Percentiles rank a stretch among this genome's conserved stretches.
These are phyloP conservation scores for Leptopilina myrica DNA, from an alignment of 2,888 invertebrate species.

Conservation along the genomic window DNA sequence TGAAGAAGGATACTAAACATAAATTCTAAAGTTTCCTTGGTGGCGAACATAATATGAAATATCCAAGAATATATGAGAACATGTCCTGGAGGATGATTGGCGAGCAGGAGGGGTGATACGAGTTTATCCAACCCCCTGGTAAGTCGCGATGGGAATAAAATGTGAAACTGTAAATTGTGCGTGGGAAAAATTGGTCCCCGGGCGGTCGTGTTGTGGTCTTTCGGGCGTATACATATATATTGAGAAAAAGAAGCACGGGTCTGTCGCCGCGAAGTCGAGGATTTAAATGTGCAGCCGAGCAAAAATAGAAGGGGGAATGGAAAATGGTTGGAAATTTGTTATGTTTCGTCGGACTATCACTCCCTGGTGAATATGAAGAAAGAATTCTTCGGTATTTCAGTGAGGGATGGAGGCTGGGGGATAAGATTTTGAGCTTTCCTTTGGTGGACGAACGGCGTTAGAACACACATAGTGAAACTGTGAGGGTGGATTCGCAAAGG, in stretches of 20 bases:
- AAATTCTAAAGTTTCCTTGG: conserved; percentile 1
- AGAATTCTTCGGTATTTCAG: conserved; percentile 64
- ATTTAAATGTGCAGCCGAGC: conserved; percentile 74
- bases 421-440: conserved; percentile 46
- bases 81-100: conserved; percentile 59
- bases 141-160: conserved; percentile 75
- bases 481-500: conserved; percentile 46
- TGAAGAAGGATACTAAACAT: background rate
- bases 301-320: conserved; percentile 52
- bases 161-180: conserved; percentile 77
- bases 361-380: conserved; percentile 74
- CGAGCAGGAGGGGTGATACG: conserved; percentile 62
- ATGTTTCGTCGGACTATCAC: conserved; percentile 72
- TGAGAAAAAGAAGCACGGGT: conserved; percentile 53
- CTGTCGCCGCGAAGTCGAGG: conserved; percentile 63
- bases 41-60: background rate
- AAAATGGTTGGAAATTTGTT: conserved; percentile 69
- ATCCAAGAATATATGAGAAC: conserved; percentile 10
- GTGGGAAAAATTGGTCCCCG: conserved; percentile 76
- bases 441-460: conserved; percentile 22
- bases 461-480: conserved; percentile 40
- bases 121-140: conserved; percentile 67
- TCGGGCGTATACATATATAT: conserved; percentile 19
- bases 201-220: conserved; percentile 60
- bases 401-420: conserved; percentile 44